Base-by-base conservation (phyloP, 2,888 invertebrate species). In the Allophyes oxyacanthae region DNA sequence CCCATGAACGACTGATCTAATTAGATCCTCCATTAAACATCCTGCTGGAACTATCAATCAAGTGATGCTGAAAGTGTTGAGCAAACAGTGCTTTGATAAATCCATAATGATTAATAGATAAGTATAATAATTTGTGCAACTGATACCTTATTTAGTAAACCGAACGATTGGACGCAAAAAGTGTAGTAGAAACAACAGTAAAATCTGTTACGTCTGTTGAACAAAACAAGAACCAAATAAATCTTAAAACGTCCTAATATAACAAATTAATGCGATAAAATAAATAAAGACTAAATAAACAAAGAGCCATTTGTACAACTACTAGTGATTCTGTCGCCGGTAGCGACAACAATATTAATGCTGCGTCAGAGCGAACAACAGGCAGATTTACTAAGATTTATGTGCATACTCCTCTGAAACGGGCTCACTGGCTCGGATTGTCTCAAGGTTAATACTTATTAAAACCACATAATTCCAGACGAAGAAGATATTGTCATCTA, bases 341-440 rank as follows among this genome's bases (percentile, higher is more conserved):
- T 72, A 64, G 74, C 72, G 78, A 81, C 76, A 79, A 75, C 64
- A 66, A 63, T 70, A 71, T 70, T 68, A 79, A 73, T 67, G 68
- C 53, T 57, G 53, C 65, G 70, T 76, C 74, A 77, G 73, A 78
- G 8, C 58, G 67, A 80, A 77, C 78, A 81, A 78, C 77, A 73
- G 81, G 72, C 78, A 80, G 83, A 83, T 85, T 86, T 81, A 83
- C 72, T 63, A 80, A 89, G 87, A 90, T 88, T 87, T 86, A 89
- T 88, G 82, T 76, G 75, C 77, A 68, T 80, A 75, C 81, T 86
- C 81, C 78, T 77, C 67, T 76, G 79, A 86, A 81, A 72, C 64
- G 75, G 62, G 75, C 77, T 79, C 73, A 73, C 64, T 75, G 63
- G 75, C 77, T 79, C 73, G 74, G 74, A 74, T 65, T 71, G 83